Base-by-base conservation (phyloP, 2,113 vertebrate genomes). In the Brachypodius melanocephalos region DNA sequence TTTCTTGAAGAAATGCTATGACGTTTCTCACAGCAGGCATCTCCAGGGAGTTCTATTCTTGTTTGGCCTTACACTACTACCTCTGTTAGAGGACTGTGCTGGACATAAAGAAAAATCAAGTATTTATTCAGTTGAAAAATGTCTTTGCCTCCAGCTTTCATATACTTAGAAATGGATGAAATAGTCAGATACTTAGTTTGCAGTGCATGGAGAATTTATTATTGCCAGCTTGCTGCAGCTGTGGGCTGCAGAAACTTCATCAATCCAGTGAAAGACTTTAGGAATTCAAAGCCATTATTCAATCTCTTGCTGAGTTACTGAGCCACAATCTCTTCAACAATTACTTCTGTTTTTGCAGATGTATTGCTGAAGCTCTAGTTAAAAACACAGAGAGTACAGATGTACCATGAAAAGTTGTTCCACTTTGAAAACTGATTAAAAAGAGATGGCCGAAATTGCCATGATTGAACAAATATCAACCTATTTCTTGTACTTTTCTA, bases 1-100 rank as follows among this genome's bases (percentile, higher is more conserved):
- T 81, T 77, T 94, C 52, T 81, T 84, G 73, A 55, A 95, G 92
- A 86, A 96, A 88, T 78, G n/a, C 65, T 84, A 2, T 86, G 88
- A 87, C 3, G 6, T 71, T 72, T 77, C 73, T 97, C 94, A 57
- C 73, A 93, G 83, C 83, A 89, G 83, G 61, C 86, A 26, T 92
- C 88, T 84, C 90, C 51, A 65, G 61, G 86, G 90, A 93, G 31
- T 80, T 93, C 46, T 90, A 0, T 85, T 95, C 78, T 85, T 94
- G 42, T 73, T 83, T 92, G 86, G 68, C 76, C 48, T 92, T 81
- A 71, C 31, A 32, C n/a, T 77, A 5, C 57, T 72, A 92, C 83
- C 65, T 93, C 86, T 92, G 68, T 90, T 84, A 61, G 51, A 72
- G 76, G 66, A 59, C 57, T 59, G 57, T 59, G 57, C 57, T 59